A percentile compares a stretch with the other conserved stretches of the same genome.
Conservation (phyloP, 2,888 invertebrate genomes). For the Strigamia crassipes region DNA sequence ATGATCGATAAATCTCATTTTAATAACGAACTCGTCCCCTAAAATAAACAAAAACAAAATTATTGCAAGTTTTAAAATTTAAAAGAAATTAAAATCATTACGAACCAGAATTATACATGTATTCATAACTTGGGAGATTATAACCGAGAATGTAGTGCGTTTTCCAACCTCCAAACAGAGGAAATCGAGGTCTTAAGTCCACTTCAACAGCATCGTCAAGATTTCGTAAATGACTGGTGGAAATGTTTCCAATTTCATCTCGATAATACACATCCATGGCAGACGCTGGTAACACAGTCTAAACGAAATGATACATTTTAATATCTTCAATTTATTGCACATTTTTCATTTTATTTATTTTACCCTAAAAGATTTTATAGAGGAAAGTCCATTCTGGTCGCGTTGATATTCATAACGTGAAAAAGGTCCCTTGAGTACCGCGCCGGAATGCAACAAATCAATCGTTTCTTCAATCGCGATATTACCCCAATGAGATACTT, state of each 20-base stretch:
- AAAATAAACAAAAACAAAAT: conserved; percentile 47
- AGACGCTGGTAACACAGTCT: conserved; percentile 72
- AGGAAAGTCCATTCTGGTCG: conserved; percentile 83
- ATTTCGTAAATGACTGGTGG: conserved; percentile 88
- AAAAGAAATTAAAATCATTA: not conserved
- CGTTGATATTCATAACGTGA: conserved; percentile 97
- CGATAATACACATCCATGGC: conserved; percentile 96
- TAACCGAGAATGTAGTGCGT: conserved; percentile 96
- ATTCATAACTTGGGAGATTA: conserved; percentile 96
- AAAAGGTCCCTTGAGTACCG: conserved; percentile 84
- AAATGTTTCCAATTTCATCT: conserved; percentile 98
- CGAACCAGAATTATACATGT: conserved; percentile 76
- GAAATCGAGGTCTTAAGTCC: conserved; percentile 94
- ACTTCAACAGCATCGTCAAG: conserved; percentile 91
- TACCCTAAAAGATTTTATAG: conserved; percentile 88
- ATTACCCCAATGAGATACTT: conserved; percentile 99
- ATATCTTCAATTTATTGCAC: not conserved
- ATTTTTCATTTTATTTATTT: not conserved
- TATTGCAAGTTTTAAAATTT: not conserved
- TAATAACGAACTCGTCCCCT: conserved; percentile 75
- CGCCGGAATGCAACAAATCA: conserved; percentile 90
- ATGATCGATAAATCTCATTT: conserved; percentile 95
- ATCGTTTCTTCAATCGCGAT: conserved; percentile 95
- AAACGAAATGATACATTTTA: conserved; percentile 48
- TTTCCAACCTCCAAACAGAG: conserved; percentile 98